phyloP scores from a whole-genome alignment of 2,888 invertebrate genomes.

The Aporophyla lueneburgensis region DNA sequence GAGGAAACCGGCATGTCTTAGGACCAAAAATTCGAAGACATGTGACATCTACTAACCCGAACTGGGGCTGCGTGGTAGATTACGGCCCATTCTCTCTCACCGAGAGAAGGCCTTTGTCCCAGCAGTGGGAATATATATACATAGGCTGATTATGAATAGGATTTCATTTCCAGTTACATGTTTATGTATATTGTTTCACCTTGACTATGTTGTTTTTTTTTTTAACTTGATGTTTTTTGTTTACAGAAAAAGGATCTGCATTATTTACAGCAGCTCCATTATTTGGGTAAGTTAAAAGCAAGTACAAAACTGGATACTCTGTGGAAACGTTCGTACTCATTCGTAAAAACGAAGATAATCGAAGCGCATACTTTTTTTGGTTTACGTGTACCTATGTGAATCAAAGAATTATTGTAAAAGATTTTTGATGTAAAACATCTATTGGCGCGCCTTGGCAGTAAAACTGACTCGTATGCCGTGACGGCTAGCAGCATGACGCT shows the following conservation, averaged over 20 bases:
- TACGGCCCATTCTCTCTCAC: too few species aligned
- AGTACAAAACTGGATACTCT: neutral
- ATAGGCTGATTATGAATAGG: too few species aligned
- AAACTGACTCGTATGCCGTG: too few species aligned
- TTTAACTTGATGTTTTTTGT: conserved; percentile 15
- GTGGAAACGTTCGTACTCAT: neutral
- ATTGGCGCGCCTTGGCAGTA: too few species aligned
- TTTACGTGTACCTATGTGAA: neutral
- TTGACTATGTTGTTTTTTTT: neutral
- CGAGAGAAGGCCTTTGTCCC: too few species aligned
- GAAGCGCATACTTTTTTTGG: neutral
- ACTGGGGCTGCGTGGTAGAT: too few species aligned
- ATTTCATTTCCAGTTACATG: neutral
- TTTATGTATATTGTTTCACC: neutral
- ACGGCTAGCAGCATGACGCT: too few species aligned
- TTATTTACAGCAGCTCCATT: conserved; percentile 25
- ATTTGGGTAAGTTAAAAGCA: conserved; percentile 29
- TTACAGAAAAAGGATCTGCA: conserved; percentile 36
- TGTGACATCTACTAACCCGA: too few species aligned
- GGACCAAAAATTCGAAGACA: too few species aligned
- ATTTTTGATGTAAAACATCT: too few species aligned
- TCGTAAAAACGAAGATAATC: neutral
- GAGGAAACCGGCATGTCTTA: too few species aligned
- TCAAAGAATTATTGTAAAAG: neutral
- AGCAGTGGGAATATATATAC: too few species aligned